phyloP scores from a whole-genome alignment of 2,797 vertebrate genomes.

The Sciurus vulgaris region DNA sequence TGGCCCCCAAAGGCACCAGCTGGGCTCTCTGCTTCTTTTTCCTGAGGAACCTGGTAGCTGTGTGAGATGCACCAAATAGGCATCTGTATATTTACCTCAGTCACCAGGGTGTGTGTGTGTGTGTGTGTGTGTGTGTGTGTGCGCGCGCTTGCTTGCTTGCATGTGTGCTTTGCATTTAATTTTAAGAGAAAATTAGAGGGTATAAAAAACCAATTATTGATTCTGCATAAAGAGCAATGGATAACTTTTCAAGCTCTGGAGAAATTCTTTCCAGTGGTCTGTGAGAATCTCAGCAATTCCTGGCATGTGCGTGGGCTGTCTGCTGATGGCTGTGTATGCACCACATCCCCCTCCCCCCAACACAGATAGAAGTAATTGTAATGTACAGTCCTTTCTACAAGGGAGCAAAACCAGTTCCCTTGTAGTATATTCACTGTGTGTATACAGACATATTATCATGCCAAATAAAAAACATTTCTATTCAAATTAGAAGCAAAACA shows the following conservation, averaged over 20 bases:
- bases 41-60: background rate
- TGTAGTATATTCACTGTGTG: background rate
- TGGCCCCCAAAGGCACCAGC: background rate
- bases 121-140: background rate
- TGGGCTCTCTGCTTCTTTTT: background rate
- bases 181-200: background rate
- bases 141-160: background rate
- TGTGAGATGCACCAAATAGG: background rate
- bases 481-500: background rate
- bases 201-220: background rate
- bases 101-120: background rate
- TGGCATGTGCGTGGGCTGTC: background rate
- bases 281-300: background rate
- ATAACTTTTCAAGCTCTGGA: background rate
- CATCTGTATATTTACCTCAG: background rate
- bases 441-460: background rate
- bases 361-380: background rate
- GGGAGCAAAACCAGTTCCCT: background rate
- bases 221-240: background rate
- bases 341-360: fast-evolving
- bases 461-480: background rate
- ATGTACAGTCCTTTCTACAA: background rate
- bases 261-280: background rate
- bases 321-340: background rate
- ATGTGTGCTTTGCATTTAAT: background rate